Percentiles rank a stretch among this genome's conserved stretches.
phyloP scores from a whole-genome alignment of 2,113 vertebrate genomes.

The Tragelaphus strepsiceros region DNA sequence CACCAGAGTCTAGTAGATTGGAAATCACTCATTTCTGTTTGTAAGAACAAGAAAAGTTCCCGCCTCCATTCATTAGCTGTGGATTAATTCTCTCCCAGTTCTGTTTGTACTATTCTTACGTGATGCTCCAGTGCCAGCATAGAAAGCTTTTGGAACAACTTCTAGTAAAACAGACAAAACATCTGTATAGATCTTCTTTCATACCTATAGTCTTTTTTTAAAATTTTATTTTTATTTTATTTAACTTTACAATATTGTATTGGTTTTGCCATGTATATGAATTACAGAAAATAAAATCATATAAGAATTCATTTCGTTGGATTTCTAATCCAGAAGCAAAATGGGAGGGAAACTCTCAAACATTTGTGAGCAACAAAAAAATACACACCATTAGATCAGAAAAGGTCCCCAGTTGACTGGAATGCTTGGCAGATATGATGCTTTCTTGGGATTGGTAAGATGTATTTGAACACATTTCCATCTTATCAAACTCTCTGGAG shows the following conservation, averaged over 20 bases:
- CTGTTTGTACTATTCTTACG: background rate
- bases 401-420: background rate
- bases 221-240: too few relatives aligned
- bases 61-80: background rate
- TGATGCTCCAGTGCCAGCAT: background rate
- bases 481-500: background rate
- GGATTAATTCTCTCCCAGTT: background rate
- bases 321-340: background rate
- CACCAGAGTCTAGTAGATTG: background rate
- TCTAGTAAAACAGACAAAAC: background rate
- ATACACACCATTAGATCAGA: background rate
- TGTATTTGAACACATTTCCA: background rate
- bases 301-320: background rate
- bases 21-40: background rate
- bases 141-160: background rate
- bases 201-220: background rate
- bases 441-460: background rate
- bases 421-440: background rate
- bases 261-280: too few relatives aligned
- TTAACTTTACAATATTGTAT: too few relatives aligned
- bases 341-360: background rate
- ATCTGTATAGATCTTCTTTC: background rate
- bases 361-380: background rate
- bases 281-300: background rate
- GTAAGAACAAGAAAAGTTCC: background rate